A percentile compares a stretch with the other conserved stretches of the same genome.
Conservation (phyloP, 37 sponge, comb jelly and placozoan species). For the Eunapius fragilis region DNA sequence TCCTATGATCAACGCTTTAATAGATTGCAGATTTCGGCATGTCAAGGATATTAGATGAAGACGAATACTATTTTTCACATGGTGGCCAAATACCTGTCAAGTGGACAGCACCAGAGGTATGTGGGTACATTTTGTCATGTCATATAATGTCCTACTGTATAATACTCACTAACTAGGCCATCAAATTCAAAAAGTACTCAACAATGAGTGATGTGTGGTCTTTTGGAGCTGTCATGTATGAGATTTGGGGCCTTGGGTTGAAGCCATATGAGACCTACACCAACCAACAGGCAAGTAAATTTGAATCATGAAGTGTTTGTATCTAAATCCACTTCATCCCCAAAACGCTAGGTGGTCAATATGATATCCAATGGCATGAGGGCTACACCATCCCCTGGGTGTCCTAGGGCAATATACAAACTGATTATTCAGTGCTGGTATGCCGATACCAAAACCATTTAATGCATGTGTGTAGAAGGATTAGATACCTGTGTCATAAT, state of each 20-base stretch:
- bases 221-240: constrained; percentile 52
- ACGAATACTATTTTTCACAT: constrained; percentile 47
- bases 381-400: constrained; percentile 13
- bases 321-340: not conserved
- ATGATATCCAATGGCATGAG: not conserved
- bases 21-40: constrained; percentile 81
- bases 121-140: no score
- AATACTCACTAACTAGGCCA: constrained; percentile 1
- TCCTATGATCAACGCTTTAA: not conserved
- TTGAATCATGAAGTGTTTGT: not conserved
- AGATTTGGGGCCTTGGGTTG: constrained; percentile 56
- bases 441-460: not conserved
- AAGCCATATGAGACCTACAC: constrained; percentile 37
- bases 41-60: constrained; percentile 53
- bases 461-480: no score
- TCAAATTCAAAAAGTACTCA: constrained; percentile 38
- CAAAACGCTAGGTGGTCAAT: not conserved
- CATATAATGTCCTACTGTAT: no score
- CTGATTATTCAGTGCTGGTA: constrained; percentile 23
- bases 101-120: constrained; percentile 87
- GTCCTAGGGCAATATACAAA: constrained; percentile 17
- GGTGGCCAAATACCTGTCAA: constrained; percentile 64
- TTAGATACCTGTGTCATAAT: no score
- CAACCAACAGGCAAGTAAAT: constrained; percentile 7
- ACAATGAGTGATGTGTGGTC: constrained; percentile 55